These are phyloP conservation scores for Ctenochaetus hawaiiensis DNA, from an alignment of 2,797 vertebrate genomes.

Conservation along the genomic window DNA sequence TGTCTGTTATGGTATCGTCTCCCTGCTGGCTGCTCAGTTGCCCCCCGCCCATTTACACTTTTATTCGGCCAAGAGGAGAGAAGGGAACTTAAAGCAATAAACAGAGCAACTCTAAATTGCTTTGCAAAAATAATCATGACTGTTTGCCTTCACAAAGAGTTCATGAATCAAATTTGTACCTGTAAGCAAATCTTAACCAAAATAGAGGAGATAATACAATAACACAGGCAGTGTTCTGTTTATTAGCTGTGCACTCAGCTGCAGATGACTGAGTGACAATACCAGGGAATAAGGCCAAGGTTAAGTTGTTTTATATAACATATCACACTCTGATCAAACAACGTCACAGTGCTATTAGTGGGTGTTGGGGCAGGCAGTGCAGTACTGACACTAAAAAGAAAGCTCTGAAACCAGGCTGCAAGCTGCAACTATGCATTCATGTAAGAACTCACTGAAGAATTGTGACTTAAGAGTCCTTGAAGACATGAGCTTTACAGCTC, in stretches of 20 bases:
- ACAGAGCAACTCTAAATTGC: slow-evolving; percentile 23
- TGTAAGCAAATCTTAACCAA: slow-evolving; percentile 23
- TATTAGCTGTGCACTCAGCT: slow-evolving; percentile 48
- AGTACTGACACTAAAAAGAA: slow-evolving; percentile 1
- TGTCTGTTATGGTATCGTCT: slow-evolving; percentile 49
- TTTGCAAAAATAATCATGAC: slow-evolving; percentile 7
- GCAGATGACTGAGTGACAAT: slow-evolving; percentile 33
- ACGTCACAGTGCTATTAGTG: slow-evolving; percentile 21
- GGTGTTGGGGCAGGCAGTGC: neutral
- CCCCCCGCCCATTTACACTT: neutral
- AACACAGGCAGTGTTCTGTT: slow-evolving; percentile 41
- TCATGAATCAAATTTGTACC: slow-evolving; percentile 1
- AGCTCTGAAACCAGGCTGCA: slow-evolving; percentile 6
- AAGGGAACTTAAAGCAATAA: slow-evolving; percentile 20
- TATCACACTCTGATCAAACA: slow-evolving; percentile 28
- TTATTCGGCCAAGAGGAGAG: slow-evolving; percentile 21
- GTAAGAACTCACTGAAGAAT: neutral
- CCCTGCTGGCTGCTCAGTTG: slow-evolving; percentile 14
- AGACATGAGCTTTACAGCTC: no score
- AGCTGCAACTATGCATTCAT: neutral
- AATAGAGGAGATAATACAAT: slow-evolving; percentile 11
- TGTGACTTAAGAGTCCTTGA: neutral
- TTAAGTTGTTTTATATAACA: slow-evolving; percentile 44
- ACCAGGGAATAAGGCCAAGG: slow-evolving; percentile 39
- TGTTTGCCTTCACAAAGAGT: slow-evolving; percentile 21